Percentiles rank a stretch among this genome's conserved stretches.
Conservation (phyloP, 2,888 invertebrate species). For the Xylocampa areola region DNA sequence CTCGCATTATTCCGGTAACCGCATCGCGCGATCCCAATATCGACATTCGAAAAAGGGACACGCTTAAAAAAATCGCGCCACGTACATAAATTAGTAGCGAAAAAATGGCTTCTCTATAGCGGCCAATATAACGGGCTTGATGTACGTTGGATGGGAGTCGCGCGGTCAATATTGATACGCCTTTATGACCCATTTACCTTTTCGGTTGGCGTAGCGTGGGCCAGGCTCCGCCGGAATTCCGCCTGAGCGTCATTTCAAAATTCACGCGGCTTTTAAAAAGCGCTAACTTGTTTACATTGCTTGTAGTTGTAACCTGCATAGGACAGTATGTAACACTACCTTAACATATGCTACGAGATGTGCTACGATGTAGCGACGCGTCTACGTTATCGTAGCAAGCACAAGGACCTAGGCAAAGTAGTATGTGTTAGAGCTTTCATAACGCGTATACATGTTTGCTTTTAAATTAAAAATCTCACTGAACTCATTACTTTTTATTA, state of each 20-base stretch:
- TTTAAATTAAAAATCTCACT: neutral
- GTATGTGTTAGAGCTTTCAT: too few relatives aligned
- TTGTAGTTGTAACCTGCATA: constrained; percentile 16
- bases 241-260: constrained; percentile 74
- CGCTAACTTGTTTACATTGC: constrained; percentile 71
- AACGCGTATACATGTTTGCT: neutral
- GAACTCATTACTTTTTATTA: too few relatives aligned
- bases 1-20: constrained; percentile 46
- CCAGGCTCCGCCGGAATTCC: constrained; percentile 75
- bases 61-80: constrained; percentile 65
- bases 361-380: constrained; percentile 35
- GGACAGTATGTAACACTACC: constrained; percentile 23
- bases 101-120: constrained; percentile 75
- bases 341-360: constrained; percentile 29
- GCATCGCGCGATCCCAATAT: constrained; percentile 49
- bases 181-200: constrained; percentile 88
- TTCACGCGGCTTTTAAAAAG: constrained; percentile 72
- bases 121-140: constrained; percentile 79
- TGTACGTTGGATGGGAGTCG: constrained; percentile 77
- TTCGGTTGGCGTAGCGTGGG: constrained; percentile 71
- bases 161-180: constrained; percentile 87
- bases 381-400: constrained; percentile 24
- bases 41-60: constrained; percentile 61
- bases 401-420: too few relatives aligned
- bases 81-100: constrained; percentile 76